A percentile compares a stretch with the other conserved stretches of the same genome.
Evolutionary conservation across 2,797 vertebrate species (phyloP).

Genomic region (Tapirus indicus): DNA sequence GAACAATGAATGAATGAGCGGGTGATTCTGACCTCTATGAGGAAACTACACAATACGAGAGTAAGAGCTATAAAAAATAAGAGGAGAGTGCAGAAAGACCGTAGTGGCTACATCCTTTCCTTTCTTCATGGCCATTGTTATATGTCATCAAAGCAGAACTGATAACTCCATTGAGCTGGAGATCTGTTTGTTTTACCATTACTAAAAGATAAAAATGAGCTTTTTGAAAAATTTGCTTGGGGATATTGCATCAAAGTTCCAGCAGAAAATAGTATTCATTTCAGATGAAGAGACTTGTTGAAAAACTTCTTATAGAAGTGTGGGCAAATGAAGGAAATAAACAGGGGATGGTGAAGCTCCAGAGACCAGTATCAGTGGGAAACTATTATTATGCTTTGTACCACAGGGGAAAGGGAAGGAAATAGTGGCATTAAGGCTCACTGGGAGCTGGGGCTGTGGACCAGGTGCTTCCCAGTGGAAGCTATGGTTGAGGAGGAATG

Average conservation of each 20-base stretch:
- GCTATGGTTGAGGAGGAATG: not conserved
- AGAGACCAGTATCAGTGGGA: not conserved
- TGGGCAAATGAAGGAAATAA: not conserved
- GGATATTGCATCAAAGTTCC: not conserved
- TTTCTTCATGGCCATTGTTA: not conserved
- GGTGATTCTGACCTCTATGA: not conserved
- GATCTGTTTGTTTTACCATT: conserved; percentile 1
- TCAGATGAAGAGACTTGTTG: not conserved
- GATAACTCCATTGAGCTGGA: not conserved
- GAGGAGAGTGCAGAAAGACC: not conserved
- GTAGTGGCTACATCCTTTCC: not conserved
- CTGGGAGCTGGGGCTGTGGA: not conserved
- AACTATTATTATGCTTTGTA: not conserved
- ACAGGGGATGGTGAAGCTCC: not conserved
- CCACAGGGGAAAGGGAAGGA: not conserved
- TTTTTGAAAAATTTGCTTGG: not conserved
- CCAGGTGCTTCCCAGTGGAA: not conserved
- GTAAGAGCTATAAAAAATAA: not conserved
- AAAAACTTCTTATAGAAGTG: not conserved
- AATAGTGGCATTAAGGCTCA: not conserved
- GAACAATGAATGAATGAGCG: not conserved
- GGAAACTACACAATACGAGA: not conserved
- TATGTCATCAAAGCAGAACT: not conserved
- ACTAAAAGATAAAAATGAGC: not conserved
- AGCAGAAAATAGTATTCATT: conserved; percentile 52